These are phyloP conservation scores for Jacana jacana DNA, from an alignment of 2,113 vertebrate species.

Conservation along the genomic window DNA sequence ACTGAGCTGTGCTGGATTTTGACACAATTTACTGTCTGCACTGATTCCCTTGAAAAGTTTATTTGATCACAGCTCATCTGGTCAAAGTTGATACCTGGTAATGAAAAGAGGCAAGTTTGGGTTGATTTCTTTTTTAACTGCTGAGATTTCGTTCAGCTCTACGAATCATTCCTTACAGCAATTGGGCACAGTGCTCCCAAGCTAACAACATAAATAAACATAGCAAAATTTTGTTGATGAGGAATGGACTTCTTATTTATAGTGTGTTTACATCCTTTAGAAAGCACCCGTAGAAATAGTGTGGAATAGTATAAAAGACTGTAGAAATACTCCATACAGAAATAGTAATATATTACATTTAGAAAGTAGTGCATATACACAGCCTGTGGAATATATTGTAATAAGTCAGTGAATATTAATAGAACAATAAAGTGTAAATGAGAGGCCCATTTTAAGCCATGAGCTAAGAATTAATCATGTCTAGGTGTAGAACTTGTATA, in stretches of 20 bases:
- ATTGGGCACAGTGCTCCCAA: not conserved
- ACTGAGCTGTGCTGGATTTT: not conserved
- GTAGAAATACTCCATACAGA: not conserved
- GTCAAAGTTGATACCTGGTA: not conserved
- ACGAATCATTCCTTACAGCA: not conserved
- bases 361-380: not conserved
- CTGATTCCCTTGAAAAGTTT: not conserved
- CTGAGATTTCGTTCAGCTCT: not conserved
- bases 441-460: not conserved
- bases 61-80: not conserved
- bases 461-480: not conserved
- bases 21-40: not conserved
- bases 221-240: not conserved
- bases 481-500: not conserved
- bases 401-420: not conserved
- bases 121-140: not conserved
- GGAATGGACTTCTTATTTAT: not conserved
- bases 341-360: not conserved
- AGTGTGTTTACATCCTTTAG: not conserved
- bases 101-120: not conserved
- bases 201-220: not conserved
- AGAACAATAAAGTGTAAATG: not conserved
- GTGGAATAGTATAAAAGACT: not conserved
- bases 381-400: not conserved
- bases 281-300: not conserved